A percentile compares a stretch with the other conserved stretches of the same genome.
Conservation (phyloP, 92 coral and sea anemone species). For the Epizoanthus rinbou region DNA sequence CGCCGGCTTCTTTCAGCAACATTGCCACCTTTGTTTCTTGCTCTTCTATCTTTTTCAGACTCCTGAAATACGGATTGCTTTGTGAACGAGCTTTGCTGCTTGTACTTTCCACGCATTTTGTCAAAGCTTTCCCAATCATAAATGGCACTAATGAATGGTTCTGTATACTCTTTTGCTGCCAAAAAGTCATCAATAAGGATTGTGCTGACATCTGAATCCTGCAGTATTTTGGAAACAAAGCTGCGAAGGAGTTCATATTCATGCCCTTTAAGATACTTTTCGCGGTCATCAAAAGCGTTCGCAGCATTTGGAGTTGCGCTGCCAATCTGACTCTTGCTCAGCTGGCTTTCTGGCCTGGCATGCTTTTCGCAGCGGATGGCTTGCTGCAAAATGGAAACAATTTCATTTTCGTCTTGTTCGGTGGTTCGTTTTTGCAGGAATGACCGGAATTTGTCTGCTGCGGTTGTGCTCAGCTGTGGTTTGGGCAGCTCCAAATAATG, state of each 20-base stretch:
- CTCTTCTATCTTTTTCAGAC: conserved; percentile 8
- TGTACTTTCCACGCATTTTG: not conserved
- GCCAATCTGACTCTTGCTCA: no score
- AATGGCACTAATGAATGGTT: not conserved
- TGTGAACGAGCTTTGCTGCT: not conserved
- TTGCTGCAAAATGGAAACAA: conserved; percentile 22
- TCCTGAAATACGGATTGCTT: conserved; percentile 1
- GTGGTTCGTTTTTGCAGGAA: conserved; percentile 10
- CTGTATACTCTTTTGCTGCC: conserved; percentile 7
- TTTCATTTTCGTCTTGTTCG: conserved; percentile 15
- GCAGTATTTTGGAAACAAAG: not conserved
- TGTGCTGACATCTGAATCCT: not conserved
- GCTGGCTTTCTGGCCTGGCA: no score
- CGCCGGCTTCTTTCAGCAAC: conserved; percentile 26
- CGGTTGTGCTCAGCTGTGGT: conserved; percentile 15
- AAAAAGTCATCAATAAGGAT: not conserved
- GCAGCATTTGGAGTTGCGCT: no score
- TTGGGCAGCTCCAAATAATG: conserved; percentile 26
- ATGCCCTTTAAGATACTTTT: not conserved
- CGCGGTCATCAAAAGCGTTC: no score
- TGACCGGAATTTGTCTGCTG: conserved; percentile 14
- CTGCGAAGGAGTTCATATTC: not conserved
- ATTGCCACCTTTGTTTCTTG: conserved; percentile 14
- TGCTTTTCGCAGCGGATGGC: not conserved
- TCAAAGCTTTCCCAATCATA: not conserved